Conservation (phyloP, 2,113 vertebrate species). For the Tyrannus savana region DNA sequence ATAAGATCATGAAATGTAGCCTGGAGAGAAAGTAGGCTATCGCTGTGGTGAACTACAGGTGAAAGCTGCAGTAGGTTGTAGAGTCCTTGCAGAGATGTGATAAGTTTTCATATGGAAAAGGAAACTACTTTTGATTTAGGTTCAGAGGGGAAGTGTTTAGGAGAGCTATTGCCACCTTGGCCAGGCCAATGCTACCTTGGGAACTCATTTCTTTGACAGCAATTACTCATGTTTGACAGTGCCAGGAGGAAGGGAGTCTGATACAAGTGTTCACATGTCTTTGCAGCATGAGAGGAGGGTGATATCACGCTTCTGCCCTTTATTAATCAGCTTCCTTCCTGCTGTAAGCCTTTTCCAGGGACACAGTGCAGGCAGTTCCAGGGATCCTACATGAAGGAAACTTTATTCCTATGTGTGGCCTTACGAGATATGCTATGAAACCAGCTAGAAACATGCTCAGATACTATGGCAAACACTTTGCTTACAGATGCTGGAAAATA, state of each 20-base stretch:
- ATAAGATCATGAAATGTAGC: neutral
- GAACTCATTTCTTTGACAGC: neutral
- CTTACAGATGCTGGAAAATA: neutral
- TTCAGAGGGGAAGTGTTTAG: neutral
- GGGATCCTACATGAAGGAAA: neutral
- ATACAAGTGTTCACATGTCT: rapidly evolving
- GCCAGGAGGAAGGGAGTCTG: neutral
- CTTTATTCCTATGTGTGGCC: neutral
- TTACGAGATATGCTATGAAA: neutral
- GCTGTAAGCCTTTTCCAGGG: neutral
- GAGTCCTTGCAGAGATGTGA: neutral
- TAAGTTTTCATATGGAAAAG: neutral
- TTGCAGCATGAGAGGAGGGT: neutral
- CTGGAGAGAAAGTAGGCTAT: neutral
- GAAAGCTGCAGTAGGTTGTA: neutral
- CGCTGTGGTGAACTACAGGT: neutral
- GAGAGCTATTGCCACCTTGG: neutral
- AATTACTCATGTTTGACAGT: neutral
- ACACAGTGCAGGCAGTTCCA: neutral
- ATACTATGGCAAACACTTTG: neutral
- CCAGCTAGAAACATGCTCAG: neutral
- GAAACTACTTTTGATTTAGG: neutral
- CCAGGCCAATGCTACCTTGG: too few relatives aligned
- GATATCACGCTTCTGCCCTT: neutral
- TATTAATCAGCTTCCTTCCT: neutral